These are phyloP conservation scores for Pterophyllum scalare DNA, from an alignment of 2,113 vertebrate species.

Conservation along the genomic window DNA sequence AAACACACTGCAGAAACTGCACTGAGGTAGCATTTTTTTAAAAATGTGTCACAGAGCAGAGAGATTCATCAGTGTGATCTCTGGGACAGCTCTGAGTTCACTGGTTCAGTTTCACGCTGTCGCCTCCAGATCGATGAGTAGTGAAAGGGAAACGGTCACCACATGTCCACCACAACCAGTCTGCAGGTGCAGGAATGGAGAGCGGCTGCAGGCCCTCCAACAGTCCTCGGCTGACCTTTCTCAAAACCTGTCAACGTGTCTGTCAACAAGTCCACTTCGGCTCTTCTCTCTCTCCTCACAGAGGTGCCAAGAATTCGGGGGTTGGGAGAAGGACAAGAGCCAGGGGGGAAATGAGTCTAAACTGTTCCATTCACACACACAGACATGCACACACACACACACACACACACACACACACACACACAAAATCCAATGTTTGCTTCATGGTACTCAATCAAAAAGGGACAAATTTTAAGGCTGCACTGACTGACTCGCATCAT, in stretches of 20 bases:
- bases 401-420: background rate
- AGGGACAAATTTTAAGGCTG: background rate
- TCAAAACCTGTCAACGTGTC: slow-evolving; percentile 24
- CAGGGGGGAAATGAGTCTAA: background rate
- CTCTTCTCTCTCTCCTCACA: background rate
- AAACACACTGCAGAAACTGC: too few species aligned
- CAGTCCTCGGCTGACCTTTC: slow-evolving; percentile 29
- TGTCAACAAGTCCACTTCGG: slow-evolving; percentile 21
- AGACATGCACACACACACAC: background rate
- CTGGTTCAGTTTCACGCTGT: slow-evolving; percentile 10
- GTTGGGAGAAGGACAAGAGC: background rate
- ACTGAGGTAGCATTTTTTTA: too few species aligned
- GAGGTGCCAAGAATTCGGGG: background rate
- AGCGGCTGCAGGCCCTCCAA: slow-evolving; percentile 3
- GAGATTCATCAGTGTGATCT: background rate
- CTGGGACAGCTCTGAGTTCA: background rate
- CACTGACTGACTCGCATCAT: too few species aligned
- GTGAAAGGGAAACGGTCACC: slow-evolving; percentile 43
- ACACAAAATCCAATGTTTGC: background rate
- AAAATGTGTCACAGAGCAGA: too few species aligned
- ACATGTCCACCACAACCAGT: background rate
- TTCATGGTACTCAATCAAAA: background rate
- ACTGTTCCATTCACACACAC: background rate
- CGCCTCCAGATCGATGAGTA: background rate
- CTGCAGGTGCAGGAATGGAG: slow-evolving; percentile 21